phyloP scores from a whole-genome alignment of 2,113 vertebrate genomes.

The Gopherus evgoodei region DNA sequence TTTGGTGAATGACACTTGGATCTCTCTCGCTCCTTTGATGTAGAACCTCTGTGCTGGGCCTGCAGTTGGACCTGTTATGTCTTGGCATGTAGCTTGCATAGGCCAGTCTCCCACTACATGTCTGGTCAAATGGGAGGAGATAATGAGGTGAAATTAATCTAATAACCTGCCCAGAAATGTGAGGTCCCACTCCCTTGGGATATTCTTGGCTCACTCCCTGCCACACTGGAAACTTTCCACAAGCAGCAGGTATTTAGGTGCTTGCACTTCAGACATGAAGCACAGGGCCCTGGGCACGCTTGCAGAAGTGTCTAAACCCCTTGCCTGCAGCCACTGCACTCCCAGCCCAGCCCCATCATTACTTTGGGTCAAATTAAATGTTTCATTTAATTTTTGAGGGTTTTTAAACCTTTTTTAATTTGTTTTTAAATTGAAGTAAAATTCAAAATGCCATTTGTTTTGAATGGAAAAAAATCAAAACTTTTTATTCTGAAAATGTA shows the following conservation, averaged over 20 bases:
- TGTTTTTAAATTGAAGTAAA: neutral
- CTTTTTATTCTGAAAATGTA: neutral
- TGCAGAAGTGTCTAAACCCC: neutral
- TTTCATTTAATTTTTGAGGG: neutral
- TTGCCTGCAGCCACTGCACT: neutral
- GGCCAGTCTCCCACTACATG: neutral
- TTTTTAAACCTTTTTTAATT: no score
- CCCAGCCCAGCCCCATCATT: neutral
- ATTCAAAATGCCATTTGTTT: neutral
- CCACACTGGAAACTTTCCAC: neutral
- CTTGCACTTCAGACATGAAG: neutral
- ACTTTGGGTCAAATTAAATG: neutral
- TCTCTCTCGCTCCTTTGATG: no score
- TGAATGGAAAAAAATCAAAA: neutral
- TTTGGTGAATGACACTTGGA: no score
- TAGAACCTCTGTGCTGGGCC: no score
- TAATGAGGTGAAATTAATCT: neutral
- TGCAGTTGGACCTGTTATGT: neutral
- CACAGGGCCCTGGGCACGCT: no score
- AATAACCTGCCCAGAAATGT: neutral
- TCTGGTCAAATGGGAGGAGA: neutral
- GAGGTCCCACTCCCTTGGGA: neutral
- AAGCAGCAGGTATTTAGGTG: neutral
- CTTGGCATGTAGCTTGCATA: neutral
- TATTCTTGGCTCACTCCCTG: neutral